phyloP scores from a whole-genome alignment of 2,113 vertebrate genomes.

The Leptocoma aspasia region DNA sequence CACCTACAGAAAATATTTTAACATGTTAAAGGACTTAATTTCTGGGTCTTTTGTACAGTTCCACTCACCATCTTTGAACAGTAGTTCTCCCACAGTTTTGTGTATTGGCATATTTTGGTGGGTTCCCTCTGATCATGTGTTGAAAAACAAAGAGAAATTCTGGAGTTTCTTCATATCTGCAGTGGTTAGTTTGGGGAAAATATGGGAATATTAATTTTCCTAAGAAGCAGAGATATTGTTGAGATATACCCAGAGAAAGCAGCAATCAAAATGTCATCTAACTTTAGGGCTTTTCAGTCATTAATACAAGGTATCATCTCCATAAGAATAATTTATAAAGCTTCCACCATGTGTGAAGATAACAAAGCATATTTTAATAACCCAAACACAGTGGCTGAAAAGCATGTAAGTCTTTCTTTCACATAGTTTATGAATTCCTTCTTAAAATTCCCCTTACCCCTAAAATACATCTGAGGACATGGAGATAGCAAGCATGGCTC shows the following conservation, averaged over 20 bases:
- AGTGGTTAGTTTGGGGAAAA: not conserved
- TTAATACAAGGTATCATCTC: not conserved
- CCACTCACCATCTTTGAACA: not conserved
- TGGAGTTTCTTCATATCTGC: not conserved
- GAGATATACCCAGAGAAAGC: not conserved
- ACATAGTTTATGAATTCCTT: not conserved
- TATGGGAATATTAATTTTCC: not conserved
- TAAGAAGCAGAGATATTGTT: not conserved
- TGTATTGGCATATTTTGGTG: fast-evolving
- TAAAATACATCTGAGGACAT: not conserved
- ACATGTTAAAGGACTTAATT: not conserved
- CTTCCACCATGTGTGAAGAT: slow-evolving; percentile 17
- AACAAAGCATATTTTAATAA: slow-evolving; percentile 57
- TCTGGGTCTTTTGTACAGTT: not conserved
- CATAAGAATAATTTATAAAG: slow-evolving; percentile 20
- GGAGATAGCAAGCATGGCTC: not conserved
- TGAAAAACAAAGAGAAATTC: not conserved
- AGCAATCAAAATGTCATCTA: slow-evolving; percentile 7
- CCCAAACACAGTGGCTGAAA: not conserved
- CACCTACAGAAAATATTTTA: not conserved
- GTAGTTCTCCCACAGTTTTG: not conserved
- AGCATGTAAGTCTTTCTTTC: not conserved
- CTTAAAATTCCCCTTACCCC: not conserved
- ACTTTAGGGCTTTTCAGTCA: slow-evolving; percentile 12
- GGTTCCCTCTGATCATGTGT: not conserved